Evolutionary conservation across 64 coral and sea anemone species (phyloP), one percentile per base, ranked within the genome.

Genomic region (Dendronephthya gigantea): DNA sequence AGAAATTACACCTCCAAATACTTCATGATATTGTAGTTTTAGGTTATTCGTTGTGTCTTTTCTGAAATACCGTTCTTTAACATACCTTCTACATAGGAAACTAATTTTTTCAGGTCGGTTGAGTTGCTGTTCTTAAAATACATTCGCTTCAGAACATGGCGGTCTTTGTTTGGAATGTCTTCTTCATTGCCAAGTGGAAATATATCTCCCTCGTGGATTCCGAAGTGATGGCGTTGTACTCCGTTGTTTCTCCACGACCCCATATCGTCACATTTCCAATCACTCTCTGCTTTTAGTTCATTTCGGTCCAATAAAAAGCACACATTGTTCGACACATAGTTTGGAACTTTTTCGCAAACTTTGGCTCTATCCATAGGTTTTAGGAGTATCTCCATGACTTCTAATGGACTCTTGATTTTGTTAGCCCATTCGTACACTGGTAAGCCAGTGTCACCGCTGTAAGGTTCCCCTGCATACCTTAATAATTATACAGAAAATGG

Each of bases 221-320:
- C 30, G 16, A 35, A 28, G 16, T 33, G 31, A n/a, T 38, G 32
- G 11, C 66, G 50, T 15, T 62, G 50, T 25, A 62, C 55, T 52
- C 58, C 87, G 22, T 58, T 88, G 37, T 65, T 62, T 33, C 35
- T 39, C 87, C 81, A 88, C 7, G 32, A 17, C 33, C 87, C 87
- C 49, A 88, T 49, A 41, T 83, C 50, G 19, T 88, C 87, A 88
- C 87, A 83, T 68, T 88, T 88, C 72, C 81, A 50, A 35, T 88
- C 87, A 27, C 47, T 34, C 37, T 38, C 15, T 40, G 38, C 11
- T 39, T 39, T 0, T 22, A 88, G 33, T 15, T 38, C 36, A 35
- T 33, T 79, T 16, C 30, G 11, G 22, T 79, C 72, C 36, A 79
- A 17, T 0, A 79, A 33, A 2, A 79, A 79, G 17, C 72, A 79